These are phyloP conservation scores for Drosophila azteca DNA, from an alignment of 1,140 invertebrate species.

Conservation along the genomic window DNA sequence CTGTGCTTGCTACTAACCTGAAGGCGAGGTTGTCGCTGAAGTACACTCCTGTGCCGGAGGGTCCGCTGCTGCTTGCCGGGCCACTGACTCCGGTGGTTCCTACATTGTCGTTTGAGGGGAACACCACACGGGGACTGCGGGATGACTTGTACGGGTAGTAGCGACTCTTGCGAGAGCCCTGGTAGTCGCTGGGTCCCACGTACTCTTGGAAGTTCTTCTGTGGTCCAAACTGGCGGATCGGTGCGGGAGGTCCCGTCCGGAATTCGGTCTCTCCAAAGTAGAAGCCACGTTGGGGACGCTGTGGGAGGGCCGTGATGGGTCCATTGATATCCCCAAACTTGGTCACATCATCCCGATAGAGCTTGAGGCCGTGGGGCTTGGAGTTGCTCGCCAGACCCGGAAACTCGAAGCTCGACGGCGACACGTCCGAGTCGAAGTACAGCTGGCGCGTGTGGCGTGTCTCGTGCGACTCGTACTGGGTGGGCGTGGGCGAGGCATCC, in stretches of 20 bases:
- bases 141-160: slow-evolving; percentile 83
- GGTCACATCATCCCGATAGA: slow-evolving; percentile 81
- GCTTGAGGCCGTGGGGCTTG: slow-evolving; percentile 74
- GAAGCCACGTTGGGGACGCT: slow-evolving; percentile 66
- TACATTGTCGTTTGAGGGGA: slow-evolving; percentile 85
- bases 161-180: slow-evolving; percentile 75
- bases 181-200: slow-evolving; percentile 61
- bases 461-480: slow-evolving; percentile 63
- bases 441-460: slow-evolving; percentile 71
- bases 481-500: slow-evolving; percentile 44
- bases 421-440: slow-evolving; percentile 65
- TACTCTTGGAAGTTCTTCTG: slow-evolving; percentile 80
- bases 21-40: slow-evolving; percentile 86
- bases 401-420: slow-evolving; percentile 69
- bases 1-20: slow-evolving; percentile 50
- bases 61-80: slow-evolving; percentile 58
- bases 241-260: slow-evolving; percentile 61
- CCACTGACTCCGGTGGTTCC: slow-evolving; percentile 82
- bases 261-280: slow-evolving; percentile 78
- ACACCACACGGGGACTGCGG: slow-evolving; percentile 85
- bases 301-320: slow-evolving; percentile 76
- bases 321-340: slow-evolving; percentile 83
- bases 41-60: slow-evolving; percentile 79
- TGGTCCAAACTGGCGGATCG: slow-evolving; percentile 68
- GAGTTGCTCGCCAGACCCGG: slow-evolving; percentile 71